Evolutionary conservation across 2,888 invertebrate species (phyloP).

Genomic region (Aporophyla nigra): DNA sequence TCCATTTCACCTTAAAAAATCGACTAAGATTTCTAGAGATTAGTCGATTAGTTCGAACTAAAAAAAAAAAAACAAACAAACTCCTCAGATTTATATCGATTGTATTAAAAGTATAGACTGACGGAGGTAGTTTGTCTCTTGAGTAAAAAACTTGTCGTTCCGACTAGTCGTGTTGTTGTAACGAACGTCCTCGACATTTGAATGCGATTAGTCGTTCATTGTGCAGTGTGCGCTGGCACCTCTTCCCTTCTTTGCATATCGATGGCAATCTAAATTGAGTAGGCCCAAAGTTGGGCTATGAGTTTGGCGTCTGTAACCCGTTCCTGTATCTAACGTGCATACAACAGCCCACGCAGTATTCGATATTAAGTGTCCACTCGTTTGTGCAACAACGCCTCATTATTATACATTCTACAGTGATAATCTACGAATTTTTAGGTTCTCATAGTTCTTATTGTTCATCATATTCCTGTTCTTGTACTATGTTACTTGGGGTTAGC

Average conservation of each 20-base stretch:
- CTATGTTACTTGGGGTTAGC: too few relatives aligned
- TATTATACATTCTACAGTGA: too few relatives aligned
- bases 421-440: too few relatives aligned
- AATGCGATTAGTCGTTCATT: conserved; percentile 28
- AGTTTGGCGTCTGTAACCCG: too few relatives aligned
- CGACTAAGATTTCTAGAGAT: not conserved
- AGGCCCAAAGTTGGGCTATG: too few relatives aligned
- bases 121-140: not conserved
- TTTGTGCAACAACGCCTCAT: too few relatives aligned
- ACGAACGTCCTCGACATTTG: conserved; percentile 61
- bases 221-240: conserved; percentile 15
- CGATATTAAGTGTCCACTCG: too few relatives aligned
- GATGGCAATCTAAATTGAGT: not conserved
- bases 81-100: not conserved
- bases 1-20: too few relatives aligned
- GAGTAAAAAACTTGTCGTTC: conserved; percentile 33
- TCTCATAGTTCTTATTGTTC: too few relatives aligned
- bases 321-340: too few relatives aligned
- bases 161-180: conserved; percentile 30
- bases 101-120: not conserved
- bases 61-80: not conserved
- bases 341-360: too few relatives aligned
- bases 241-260: not conserved
- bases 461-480: too few relatives aligned
- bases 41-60: not conserved